Evolutionary conservation across 2,888 invertebrate species (phyloP), one percentile per base, ranked within the genome.

Genomic region (Ormyrus nitidulus): DNA sequence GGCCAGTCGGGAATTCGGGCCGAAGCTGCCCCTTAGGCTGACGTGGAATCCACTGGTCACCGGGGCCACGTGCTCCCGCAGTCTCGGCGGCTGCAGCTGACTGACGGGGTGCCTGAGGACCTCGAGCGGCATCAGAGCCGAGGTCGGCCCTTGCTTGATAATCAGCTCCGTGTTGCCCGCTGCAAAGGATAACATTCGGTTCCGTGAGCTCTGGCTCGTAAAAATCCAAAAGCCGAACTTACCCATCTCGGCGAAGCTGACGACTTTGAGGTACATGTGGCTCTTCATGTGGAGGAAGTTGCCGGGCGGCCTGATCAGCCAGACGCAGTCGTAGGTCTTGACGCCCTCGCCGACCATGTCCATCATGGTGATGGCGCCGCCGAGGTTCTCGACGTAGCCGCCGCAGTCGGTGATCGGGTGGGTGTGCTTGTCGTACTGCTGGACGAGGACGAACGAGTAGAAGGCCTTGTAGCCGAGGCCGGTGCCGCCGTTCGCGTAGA

Each of bases 321-420:
- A 95, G 74, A 95, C 92, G 85, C 95, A 95, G 86, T 95, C 95
- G 85, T 93, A 95, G 0, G 92, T 91, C 70, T 93, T 92, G 0
- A 91, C 91, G 2, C 91, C 91, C 79, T 93, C 92, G 64, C 92
- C 92, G 11, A 93, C 92, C 94, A 95, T 95, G 85, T 95, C 93
- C 93, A 94, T 94, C 95, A 95, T 95, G 2, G 94, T 95, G 71
- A 95, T 95, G 11, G 94, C 93, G 0, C 95, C 95, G 3, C 95
- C 95, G 11, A 94, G 91, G 84, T 94, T 94, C 81, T 93, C 93
- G 1, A 95, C 94, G 88, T 93, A 92, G 66, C 95, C 95, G 46
- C 95, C 95, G 85, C 95, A 95, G 89, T 94, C 94, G 92, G 88
- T 84, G 84, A 91, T 89, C 56, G 90, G 90, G 48, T 89, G 88